Evolutionary conservation across 1,140 invertebrate genomes (phyloP).

Genomic region (Cotesia chilonis): DNA sequence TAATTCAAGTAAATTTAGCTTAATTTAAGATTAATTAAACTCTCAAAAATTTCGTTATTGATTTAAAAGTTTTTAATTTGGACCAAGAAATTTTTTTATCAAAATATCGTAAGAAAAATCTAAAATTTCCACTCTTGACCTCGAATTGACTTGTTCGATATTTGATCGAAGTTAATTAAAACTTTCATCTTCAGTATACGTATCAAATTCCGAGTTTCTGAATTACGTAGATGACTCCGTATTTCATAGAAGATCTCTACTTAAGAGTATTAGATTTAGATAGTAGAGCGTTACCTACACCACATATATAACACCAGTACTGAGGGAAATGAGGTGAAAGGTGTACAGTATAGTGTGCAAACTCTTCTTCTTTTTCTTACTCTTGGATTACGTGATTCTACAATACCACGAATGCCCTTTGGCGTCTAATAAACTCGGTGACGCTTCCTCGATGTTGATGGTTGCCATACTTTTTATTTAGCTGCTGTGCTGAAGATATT

Average conservation of each 20-base stretch:
- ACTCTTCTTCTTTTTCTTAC: conserved; percentile 46
- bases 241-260: background rate
- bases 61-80: too few relatives aligned
- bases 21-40: too few relatives aligned
- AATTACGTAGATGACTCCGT: conserved; percentile 2
- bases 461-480: too few relatives aligned
- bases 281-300: background rate
- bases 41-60: too few relatives aligned
- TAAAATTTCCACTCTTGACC: too few relatives aligned
- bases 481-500: too few relatives aligned
- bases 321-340: conserved; percentile 51
- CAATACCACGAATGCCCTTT: conserved; percentile 53
- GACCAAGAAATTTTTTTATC: too few relatives aligned
- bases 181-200: too few relatives aligned
- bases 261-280: conserved; percentile 10
- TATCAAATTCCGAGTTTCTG: background rate
- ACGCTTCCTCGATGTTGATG: conserved; percentile 10
- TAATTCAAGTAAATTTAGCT: too few relatives aligned
- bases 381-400: conserved; percentile 53
- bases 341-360: conserved; percentile 49
- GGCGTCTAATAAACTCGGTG: conserved; percentile 43
- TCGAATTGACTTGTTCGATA: too few relatives aligned
- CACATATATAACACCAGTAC: background rate
- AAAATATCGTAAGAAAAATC: too few relatives aligned
- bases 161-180: too few relatives aligned